phyloP scores from a whole-genome alignment of 1,140 invertebrate genomes.

The Atta cephalotes region DNA sequence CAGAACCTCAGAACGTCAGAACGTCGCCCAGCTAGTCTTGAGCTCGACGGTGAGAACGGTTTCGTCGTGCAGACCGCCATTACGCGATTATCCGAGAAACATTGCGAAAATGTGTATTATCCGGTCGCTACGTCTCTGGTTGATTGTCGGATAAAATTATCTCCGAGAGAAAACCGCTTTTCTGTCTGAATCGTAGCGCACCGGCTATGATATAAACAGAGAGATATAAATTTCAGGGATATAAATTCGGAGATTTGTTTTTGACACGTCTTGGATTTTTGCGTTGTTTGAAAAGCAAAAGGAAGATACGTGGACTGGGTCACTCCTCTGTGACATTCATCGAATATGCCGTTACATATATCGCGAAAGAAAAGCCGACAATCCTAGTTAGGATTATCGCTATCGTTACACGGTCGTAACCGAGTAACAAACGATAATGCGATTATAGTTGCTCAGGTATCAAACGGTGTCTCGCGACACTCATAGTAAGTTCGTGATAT shows the following conservation, averaged over 20 bases:
- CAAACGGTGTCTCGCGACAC: neutral
- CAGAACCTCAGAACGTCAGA: conserved; percentile 71
- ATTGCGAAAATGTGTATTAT: neutral
- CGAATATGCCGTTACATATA: neutral
- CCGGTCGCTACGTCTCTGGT: conserved; percentile 28
- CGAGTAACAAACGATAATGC: conserved; percentile 6
- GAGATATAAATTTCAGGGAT: conserved; percentile 10
- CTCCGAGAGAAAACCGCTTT: neutral
- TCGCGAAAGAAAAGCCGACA: conserved; percentile 13
- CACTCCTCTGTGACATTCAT: neutral
- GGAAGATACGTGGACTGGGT: neutral
- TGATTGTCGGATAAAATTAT: conserved; percentile 38
- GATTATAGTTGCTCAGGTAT: conserved; percentile 35
- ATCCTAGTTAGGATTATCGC: conserved; percentile 1
- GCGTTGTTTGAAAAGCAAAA: conserved; percentile 11
- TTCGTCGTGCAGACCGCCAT: neutral
- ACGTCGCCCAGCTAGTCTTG: conserved; percentile 74
- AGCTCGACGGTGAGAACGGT: conserved; percentile 64
- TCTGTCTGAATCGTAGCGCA: conserved; percentile 20
- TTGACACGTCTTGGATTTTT: conserved; percentile 18
- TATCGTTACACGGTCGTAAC: neutral
- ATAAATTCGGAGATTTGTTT: neutral
- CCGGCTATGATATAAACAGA: conserved; percentile 1
- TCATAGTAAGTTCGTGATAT: neutral
- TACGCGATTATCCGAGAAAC: conserved; percentile 18